Conservation (phyloP, 2,888 invertebrate genomes). For the Selenia dentaria region DNA sequence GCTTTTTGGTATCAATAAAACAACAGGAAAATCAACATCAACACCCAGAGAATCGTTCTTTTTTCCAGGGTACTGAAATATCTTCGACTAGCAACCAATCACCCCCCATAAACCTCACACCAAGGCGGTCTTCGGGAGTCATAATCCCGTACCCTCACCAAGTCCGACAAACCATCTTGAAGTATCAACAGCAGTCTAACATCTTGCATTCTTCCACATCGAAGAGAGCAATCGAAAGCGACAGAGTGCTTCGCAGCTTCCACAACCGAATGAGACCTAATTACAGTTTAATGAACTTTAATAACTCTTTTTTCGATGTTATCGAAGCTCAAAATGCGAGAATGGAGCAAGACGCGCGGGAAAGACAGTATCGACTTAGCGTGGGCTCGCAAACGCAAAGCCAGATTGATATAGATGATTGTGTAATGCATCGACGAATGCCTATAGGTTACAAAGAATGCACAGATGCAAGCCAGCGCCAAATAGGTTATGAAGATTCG, state of each 20-base stretch:
- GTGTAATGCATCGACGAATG: neutral
- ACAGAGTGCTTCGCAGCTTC: slow-evolving; percentile 61
- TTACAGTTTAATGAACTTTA: slow-evolving; percentile 36
- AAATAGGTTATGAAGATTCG: neutral
- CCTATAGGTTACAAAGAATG: neutral
- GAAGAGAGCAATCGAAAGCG: slow-evolving; percentile 36
- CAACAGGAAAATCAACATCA: no score
- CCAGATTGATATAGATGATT: neutral
- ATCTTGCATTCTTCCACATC: slow-evolving; percentile 5
- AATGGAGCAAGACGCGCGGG: slow-evolving; percentile 25
- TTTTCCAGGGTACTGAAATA: slow-evolving; percentile 51
- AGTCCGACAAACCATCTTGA: slow-evolving; percentile 24
- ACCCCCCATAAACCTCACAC: slow-evolving; percentile 54
- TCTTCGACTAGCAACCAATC: slow-evolving; percentile 54
- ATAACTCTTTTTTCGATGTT: slow-evolving; percentile 27
- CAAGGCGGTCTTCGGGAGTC: slow-evolving; percentile 38
- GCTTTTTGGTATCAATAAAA: no score
- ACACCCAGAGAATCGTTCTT: no score
- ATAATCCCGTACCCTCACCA: neutral
- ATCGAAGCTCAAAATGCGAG: slow-evolving; percentile 30
- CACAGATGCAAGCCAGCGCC: neutral
- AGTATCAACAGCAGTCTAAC: slow-evolving; percentile 16
- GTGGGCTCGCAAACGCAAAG: slow-evolving; percentile 7
- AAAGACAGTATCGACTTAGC: slow-evolving; percentile 12
- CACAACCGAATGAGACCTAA: slow-evolving; percentile 35